These are phyloP conservation scores for Xestia xanthographa DNA, from an alignment of 2,888 invertebrate genomes.

Conservation along the genomic window DNA sequence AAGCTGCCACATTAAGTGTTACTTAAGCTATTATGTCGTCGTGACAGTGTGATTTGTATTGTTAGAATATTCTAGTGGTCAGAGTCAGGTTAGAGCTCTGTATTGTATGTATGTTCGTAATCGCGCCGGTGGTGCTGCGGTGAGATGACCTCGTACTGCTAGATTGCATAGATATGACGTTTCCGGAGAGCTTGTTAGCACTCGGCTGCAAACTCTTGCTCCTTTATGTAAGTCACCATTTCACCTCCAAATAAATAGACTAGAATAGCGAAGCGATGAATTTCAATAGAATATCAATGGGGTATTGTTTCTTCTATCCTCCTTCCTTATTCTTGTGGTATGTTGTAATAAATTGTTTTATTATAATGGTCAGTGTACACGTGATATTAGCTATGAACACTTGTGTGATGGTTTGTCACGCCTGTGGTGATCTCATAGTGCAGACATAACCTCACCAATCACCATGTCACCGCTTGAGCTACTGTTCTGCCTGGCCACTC, in stretches of 20 bases:
- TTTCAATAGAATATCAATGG: constrained; percentile 36
- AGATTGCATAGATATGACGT: constrained; percentile 74
- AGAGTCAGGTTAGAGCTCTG: constrained; percentile 63
- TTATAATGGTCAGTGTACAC: constrained; percentile 68
- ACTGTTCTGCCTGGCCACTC: constrained; percentile 66
- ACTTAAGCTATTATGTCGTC: constrained; percentile 58
- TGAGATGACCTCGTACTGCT: constrained; percentile 75
- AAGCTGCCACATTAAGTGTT: constrained; percentile 41
- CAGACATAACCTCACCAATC: constrained; percentile 46
- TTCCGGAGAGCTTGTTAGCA: constrained; percentile 76
- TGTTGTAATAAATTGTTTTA: constrained; percentile 33
- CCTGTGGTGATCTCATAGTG: constrained; percentile 73
- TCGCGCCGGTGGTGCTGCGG: constrained; percentile 68
- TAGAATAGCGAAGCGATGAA: not conserved
- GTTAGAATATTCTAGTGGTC: constrained; percentile 63
- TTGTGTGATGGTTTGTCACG: constrained; percentile 75
- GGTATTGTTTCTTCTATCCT: constrained; percentile 28
- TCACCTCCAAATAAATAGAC: constrained; percentile 35
- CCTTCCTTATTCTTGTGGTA: constrained; percentile 22
- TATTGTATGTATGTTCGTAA: constrained; percentile 60
- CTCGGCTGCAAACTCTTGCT: constrained; percentile 72
- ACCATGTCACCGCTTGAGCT: constrained; percentile 65
- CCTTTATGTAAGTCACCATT: constrained; percentile 74
- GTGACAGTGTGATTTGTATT: constrained; percentile 73
- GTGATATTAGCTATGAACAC: constrained; percentile 75